Percentiles rank a stretch among this genome's conserved stretches.
Conservation (phyloP, 2,113 vertebrate genomes). For the Scytalopus superciliaris region DNA sequence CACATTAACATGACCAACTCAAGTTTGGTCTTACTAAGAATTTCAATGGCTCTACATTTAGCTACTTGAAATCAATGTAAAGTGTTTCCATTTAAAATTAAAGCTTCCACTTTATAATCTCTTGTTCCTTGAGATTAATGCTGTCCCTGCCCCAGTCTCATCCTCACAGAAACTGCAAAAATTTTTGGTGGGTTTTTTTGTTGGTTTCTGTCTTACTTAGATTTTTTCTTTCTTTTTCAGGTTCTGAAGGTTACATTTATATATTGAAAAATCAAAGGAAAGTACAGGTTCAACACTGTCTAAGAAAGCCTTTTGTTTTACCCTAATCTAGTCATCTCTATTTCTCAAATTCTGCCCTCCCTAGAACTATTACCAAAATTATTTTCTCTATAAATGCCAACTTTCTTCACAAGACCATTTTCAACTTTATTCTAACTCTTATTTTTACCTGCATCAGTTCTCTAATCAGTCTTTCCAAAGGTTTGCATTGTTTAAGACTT, state of each 20-base stretch:
- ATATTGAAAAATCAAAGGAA: neutral
- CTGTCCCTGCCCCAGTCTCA: neutral
- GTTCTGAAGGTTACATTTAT: neutral
- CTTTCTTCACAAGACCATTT: neutral
- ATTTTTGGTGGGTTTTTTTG: neutral
- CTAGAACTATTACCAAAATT: neutral
- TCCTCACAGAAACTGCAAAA: neutral
- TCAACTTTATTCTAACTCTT: neutral
- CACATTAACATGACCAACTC: neutral
- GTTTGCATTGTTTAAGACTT: neutral
- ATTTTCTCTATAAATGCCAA: neutral
- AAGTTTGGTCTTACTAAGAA: neutral
- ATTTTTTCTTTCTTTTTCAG: neutral
- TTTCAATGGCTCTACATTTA: neutral
- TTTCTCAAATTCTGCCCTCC: neutral
- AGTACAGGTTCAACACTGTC: neutral
- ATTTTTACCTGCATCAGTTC: neutral
- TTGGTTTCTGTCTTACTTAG: no score
- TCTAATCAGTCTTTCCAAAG: neutral
- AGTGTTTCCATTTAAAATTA: neutral
- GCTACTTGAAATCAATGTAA: neutral
- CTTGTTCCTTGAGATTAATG: neutral
- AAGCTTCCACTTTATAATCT: neutral
- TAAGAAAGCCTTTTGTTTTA: neutral
- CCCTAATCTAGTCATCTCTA: neutral